A percentile compares a stretch with the other conserved stretches of the same genome.
Conservation (phyloP, 2,113 vertebrate species). For the Cnemophilus loriae region DNA sequence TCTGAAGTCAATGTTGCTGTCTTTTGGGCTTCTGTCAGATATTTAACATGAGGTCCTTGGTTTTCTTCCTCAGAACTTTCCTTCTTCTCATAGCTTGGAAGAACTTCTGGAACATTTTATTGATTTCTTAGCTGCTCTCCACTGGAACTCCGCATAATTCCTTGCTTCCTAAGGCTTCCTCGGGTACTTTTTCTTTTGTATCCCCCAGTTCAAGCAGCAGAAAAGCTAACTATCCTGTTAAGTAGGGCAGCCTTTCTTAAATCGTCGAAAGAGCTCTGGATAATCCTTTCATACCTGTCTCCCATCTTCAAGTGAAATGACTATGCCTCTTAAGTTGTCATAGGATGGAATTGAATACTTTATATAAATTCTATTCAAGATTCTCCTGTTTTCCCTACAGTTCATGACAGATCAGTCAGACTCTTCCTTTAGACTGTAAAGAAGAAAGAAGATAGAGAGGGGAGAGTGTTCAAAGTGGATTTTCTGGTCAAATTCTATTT, state of each 20-base stretch:
- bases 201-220: not conserved
- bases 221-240: constrained; percentile 7
- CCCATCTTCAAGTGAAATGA: constrained; percentile 12
- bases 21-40: not conserved
- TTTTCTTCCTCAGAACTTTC: not conserved
- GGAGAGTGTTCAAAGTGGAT: not conserved
- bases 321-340: constrained; percentile 19
- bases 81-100: not conserved
- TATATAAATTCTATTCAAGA: not conserved
- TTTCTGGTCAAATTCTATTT: constrained; percentile 30
- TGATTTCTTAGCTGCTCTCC: not conserved
- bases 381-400: not conserved
- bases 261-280: not conserved
- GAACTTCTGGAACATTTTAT: not conserved
- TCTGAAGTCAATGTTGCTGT: not conserved
- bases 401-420: constrained; percentile 17
- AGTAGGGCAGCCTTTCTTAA: constrained; percentile 36
- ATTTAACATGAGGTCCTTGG: not conserved
- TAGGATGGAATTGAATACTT: not conserved
- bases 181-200: not conserved
- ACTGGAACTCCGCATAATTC: not conserved
- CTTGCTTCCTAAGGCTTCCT: not conserved
- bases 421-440: not conserved
- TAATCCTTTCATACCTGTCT: constrained; percentile 51
- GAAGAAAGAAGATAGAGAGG: not conserved